These are phyloP conservation scores for Sthenelais limicola DNA, from an alignment of 2,888 invertebrate genomes.

Conservation along the genomic window DNA sequence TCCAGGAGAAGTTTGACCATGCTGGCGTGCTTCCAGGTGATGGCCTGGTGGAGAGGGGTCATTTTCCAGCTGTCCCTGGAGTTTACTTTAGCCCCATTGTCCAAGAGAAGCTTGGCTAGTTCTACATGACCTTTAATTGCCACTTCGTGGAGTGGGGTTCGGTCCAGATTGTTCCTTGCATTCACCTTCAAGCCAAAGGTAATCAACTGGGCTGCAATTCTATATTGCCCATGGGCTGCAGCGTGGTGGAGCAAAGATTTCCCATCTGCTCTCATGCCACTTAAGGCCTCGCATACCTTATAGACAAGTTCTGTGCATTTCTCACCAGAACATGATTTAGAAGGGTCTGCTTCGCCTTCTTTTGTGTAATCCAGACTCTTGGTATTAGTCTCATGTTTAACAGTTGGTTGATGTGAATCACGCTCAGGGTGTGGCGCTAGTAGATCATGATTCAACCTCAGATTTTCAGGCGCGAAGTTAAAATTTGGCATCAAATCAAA, in stretches of 20 bases:
- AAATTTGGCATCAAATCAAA: too few relatives aligned
- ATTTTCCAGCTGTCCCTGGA: constrained; percentile 14
- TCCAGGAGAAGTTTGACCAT: constrained; percentile 13
- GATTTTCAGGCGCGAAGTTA: too few relatives aligned
- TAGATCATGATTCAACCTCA: too few relatives aligned
- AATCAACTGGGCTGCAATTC: background rate
- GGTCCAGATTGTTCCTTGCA: background rate
- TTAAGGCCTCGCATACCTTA: too few relatives aligned
- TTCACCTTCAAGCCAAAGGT: constrained; percentile 18
- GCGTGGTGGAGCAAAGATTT: constrained; percentile 14
- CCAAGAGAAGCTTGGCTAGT: background rate
- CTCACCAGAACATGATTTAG: too few relatives aligned
- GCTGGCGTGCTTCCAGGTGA: constrained; percentile 17
- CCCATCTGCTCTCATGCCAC: too few relatives aligned
- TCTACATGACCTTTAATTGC: constrained; percentile 7
- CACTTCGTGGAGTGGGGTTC: constrained; percentile 25
- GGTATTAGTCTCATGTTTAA: too few relatives aligned
- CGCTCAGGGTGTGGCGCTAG: too few relatives aligned
- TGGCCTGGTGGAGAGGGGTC: constrained; percentile 21
- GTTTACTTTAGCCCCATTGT: constrained; percentile 24
- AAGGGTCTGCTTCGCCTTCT: too few relatives aligned
- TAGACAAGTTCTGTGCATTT: too few relatives aligned
- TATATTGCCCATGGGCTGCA: constrained; percentile 23
- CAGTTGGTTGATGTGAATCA: too few relatives aligned
- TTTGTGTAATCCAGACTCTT: too few relatives aligned